Base-by-base conservation (phyloP, 2,888 invertebrate genomes). In the Creontiades dilutus region DNA sequence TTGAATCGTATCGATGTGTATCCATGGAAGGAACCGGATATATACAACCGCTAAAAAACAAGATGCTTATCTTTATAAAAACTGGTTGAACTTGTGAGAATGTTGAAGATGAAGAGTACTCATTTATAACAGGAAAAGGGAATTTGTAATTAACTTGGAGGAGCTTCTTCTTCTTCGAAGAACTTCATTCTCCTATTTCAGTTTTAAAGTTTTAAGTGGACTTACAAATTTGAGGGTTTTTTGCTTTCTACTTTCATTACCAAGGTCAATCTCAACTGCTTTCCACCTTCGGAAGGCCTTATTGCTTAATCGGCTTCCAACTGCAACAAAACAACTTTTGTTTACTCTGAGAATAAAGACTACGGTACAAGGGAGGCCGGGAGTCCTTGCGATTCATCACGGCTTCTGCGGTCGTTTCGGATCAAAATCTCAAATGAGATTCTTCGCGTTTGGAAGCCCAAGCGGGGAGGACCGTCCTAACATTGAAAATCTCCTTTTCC, bases 361-460 rank as follows among this genome's bases (percentile, higher is more conserved):
- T 19, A 27, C 23, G 23, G 23, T 23, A 68, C 68, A 23, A 16
- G 14, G n/a, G 57, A 57, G 57, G 57, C 57, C 68, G 19, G 11
- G 23, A 68, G 68, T 23, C 68, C 68, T 68, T 68, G 68, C 23
- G 23, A 68, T 68, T 68, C 68, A 23, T 27, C 27, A 68, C 68
- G 68, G 23, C 19, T 68, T 12, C 23, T 23, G 68, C 68, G 68
- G 68, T 68, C 68, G 23, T 68, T 23, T 68, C 68, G 68, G 68
- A 68, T 68, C 68, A 68, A 68, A 23, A 23, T 68, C 27, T 23
- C 68, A 68, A 68, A 68, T 68, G 68, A 68, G 68, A 68, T 68
- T 68, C 68, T 68, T 68, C 68, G 68, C 68, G 68, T 68, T 27
- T 68, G 68, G 68, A 4, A 13, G 23, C 7, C 23, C 27, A 5